phyloP scores from a whole-genome alignment of 1,140 invertebrate species.

The Apis florea region DNA sequence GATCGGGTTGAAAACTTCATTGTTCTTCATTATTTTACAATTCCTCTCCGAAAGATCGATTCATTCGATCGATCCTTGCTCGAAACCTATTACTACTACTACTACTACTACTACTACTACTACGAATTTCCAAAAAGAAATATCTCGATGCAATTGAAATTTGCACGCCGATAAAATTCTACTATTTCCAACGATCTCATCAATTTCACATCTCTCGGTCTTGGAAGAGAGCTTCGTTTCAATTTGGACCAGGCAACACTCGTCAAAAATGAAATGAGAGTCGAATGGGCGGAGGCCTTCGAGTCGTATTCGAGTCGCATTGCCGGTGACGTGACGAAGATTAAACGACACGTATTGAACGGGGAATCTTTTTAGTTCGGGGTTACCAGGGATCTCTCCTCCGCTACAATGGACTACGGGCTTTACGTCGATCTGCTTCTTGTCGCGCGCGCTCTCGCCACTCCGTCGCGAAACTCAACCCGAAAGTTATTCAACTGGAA shows the following conservation, averaged over 20 bases:
- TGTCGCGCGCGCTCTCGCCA: slow-evolving; percentile 4
- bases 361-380: slow-evolving; percentile 32
- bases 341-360: slow-evolving; percentile 35
- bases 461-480: slow-evolving; percentile 8
- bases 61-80: too few relatives aligned
- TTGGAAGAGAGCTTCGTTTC: too few relatives aligned
- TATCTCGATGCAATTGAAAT: too few relatives aligned
- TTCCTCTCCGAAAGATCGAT: too few relatives aligned
- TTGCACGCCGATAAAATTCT: too few relatives aligned
- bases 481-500: slow-evolving; percentile 22
- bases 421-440: slow-evolving; percentile 43
- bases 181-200: too few relatives aligned
- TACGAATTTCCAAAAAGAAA: too few relatives aligned
- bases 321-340: slow-evolving; percentile 26
- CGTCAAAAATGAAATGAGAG: background rate
- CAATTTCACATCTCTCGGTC: too few relatives aligned
- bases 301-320: background rate
- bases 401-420: slow-evolving; percentile 27
- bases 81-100: too few relatives aligned
- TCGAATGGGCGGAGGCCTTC: background rate
- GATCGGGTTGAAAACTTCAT: background rate
- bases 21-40: background rate
- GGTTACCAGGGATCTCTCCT: slow-evolving; percentile 5
- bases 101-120: too few relatives aligned
- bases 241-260: too few relatives aligned